Evolutionary conservation across 1,140 invertebrate genomes (phyloP).

Genomic region (Drosophila kepulauana): DNA sequence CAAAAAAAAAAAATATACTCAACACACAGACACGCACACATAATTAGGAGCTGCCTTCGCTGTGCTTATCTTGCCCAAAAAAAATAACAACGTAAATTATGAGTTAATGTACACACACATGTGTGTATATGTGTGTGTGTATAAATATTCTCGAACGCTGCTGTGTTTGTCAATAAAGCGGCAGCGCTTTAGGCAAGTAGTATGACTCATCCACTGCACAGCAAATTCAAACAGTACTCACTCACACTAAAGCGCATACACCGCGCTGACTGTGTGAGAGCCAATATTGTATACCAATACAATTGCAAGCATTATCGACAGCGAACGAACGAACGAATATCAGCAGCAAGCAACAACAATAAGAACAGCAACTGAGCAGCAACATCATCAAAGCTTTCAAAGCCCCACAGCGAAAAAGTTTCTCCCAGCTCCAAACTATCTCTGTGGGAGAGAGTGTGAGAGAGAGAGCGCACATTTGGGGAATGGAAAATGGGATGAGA

Average conservation of each 20-base stretch:
- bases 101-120: slow-evolving; percentile 67
- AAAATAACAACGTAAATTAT: slow-evolving; percentile 83
- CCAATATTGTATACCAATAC: slow-evolving; percentile 52
- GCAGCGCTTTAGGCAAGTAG: slow-evolving; percentile 35
- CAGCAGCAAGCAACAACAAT: slow-evolving; percentile 56
- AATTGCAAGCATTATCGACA: slow-evolving; percentile 56
- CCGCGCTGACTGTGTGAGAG: slow-evolving; percentile 32
- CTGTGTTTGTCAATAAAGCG: slow-evolving; percentile 71
- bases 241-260: slow-evolving; percentile 1
- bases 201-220: slow-evolving; percentile 69
- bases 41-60: slow-evolving; percentile 48
- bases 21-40: not conserved
- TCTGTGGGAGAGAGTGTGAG: not conserved
- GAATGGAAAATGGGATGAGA: slow-evolving; percentile 1
- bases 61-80: slow-evolving; percentile 76
- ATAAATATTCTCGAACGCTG: slow-evolving; percentile 66
- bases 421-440: slow-evolving; percentile 36
- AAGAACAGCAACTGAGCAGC: slow-evolving; percentile 13
- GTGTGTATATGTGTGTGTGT: slow-evolving; percentile 63
- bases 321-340: slow-evolving; percentile 56
- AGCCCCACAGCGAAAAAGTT: slow-evolving; percentile 51
- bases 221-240: slow-evolving; percentile 65
- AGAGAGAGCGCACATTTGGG: not conserved
- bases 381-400: slow-evolving; percentile 61
- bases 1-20: not conserved